Conservation (phyloP, 2,113 vertebrate species). For the Ranitomeya variabilis region DNA sequence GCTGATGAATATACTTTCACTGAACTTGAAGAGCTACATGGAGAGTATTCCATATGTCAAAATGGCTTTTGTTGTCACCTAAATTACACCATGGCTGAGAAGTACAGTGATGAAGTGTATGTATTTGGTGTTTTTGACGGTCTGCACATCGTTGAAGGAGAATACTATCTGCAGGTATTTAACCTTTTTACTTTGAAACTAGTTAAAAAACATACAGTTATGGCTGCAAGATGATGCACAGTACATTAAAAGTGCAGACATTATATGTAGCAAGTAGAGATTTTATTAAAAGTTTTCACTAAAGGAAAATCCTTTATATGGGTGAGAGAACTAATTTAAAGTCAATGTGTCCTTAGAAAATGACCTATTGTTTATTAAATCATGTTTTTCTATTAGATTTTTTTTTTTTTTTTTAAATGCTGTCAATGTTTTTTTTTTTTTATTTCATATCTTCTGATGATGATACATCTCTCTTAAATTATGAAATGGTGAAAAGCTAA, state of each 20-base stretch:
- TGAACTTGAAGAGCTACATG: conserved; percentile 54
- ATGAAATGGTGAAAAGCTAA: not conserved
- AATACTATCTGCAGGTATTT: conserved; percentile 66
- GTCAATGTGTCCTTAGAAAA: too few relatives aligned
- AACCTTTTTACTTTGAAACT: not conserved
- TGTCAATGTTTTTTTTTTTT: too few relatives aligned
- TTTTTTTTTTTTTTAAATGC: too few relatives aligned
- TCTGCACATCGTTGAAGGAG: conserved; percentile 62
- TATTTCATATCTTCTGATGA: too few relatives aligned
- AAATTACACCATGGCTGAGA: conserved; percentile 61
- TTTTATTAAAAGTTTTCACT: not conserved
- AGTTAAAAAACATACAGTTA: not conserved
- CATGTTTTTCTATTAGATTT: too few relatives aligned
- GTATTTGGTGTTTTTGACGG: conserved; percentile 63
- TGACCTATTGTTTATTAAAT: too few relatives aligned
- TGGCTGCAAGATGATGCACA: not conserved
- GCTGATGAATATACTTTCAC: conserved; percentile 63
- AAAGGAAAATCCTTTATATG: not conserved
- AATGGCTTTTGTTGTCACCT: conserved; percentile 66
- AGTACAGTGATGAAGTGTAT: conserved; percentile 60
- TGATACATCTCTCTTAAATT: too few relatives aligned
- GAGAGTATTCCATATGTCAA: conserved; percentile 61
- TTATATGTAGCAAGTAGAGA: not conserved
- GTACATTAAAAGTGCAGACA: not conserved
- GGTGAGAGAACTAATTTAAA: too few relatives aligned